Base-by-base conservation (phyloP, 2,888 invertebrate species). In the Drosophila birchii region DNA sequence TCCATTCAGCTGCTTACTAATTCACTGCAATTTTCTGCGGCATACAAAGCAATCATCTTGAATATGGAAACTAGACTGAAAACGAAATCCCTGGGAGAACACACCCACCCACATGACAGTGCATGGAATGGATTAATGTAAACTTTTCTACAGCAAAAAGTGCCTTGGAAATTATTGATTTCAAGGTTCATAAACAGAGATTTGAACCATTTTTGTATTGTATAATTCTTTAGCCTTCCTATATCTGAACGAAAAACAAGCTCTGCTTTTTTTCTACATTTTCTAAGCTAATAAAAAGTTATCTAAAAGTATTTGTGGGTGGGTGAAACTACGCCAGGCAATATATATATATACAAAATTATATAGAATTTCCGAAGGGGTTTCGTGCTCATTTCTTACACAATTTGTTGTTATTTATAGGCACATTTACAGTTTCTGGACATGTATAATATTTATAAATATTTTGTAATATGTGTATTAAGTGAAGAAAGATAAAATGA, bases 1-100 rank as follows among this genome's bases (percentile, higher is more conserved):
- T 68, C 39, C 58, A 71, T 71, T 57, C 47, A 41, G 72, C n/a
- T 41, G 67, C 58, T 68, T 39, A 62, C 29, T 73, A 62, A 73
- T 73, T 70, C 34, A 14, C 34, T 29, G 58, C n/a, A 47, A 55
- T 73, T 70, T 34, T 6, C 39, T 29, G 58, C 12, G 8, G 45
- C 34, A 18, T 14, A 41, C 14, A 60, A 32, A 7, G 43, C 68
- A 66, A n/a, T 59, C 18, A 34, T 39, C 55, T 44, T 12, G 26
- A 59, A 47, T 41, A 47, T 47, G 47, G 16, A 53, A 57, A 53
- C 12, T 26, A 20, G 55, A 26, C 43, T 32, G 14, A n/a, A 9
- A 29, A n/a, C 18, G 4, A 41, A 20, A 29, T 26, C 36, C 20
- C 20, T 18, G 18, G 16, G 23, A 45, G 32, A 32, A 20, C 45